Base-by-base conservation (phyloP, 1,140 invertebrate genomes). In the Diorhabda elongata region DNA sequence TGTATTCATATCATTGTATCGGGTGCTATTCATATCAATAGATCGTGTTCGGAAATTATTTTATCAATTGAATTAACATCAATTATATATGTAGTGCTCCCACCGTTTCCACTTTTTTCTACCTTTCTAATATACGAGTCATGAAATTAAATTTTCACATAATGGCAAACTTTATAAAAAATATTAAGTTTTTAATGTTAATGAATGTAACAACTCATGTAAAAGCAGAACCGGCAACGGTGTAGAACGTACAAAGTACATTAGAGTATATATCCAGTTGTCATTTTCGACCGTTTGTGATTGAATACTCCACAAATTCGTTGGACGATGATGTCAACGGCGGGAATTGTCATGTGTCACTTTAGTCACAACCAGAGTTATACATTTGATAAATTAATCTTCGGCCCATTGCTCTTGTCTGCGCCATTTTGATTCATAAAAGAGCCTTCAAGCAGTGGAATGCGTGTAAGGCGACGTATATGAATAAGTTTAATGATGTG, bases 361-460 rank as follows among this genome's bases (percentile, higher is more conserved):
- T 72, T 69, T 67, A 69, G 67, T 72, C 71, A 72, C 67, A 64
- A 65, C 65, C 71, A 72, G 67, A 69, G 65, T 67, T 68, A 66
- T 66, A 72, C 64, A 69, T 69, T 71, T 71, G 67, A 71, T 69
- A 66, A 71, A 71, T 71, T 71, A 71, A 71, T 71, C 45, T 44
- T 45, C 63, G 58, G 44, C 67, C 67, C 63, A 64, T 52, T 52
- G 47, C 47, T 52, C 47, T 52, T 52, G 47, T 52, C 47, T 52
- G 47, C 47, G 47, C 47, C 47, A 52, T 52, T 52, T 52, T 52
- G 47, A 52, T 52, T 52, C 47, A 52, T 3, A 52, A 52, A 52
- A 3, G 47, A n/a, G n/a, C 47, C 47, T 52, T 52, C 6, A 52
- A 52, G 47, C 6, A 52, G 6, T 52, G 47, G 47, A 52, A 52